Percentiles rank a stretch among this genome's conserved stretches.
phyloP scores from a whole-genome alignment of 2,113 vertebrate species.

The Rhynchopsitta pachyrhyncha region DNA sequence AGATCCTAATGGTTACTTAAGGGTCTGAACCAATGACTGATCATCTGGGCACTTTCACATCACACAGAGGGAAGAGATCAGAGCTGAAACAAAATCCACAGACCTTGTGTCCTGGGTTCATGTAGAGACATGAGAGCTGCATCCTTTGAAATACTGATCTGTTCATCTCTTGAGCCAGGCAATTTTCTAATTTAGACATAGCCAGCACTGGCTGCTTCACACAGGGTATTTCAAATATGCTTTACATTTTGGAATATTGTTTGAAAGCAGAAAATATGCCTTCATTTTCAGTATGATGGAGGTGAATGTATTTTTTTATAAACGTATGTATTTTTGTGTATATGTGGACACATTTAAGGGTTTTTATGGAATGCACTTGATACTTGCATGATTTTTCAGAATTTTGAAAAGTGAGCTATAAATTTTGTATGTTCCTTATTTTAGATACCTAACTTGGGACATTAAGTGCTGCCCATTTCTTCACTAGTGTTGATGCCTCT shows the following conservation, averaged over 20 bases:
- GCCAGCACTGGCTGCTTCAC: background rate
- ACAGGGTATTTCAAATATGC: background rate
- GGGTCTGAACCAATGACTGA: fast-evolving
- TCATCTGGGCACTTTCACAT: background rate
- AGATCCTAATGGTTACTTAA: background rate
- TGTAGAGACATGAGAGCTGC: background rate
- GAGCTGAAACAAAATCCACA: background rate
- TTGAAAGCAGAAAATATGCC: background rate
- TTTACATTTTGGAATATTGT: background rate
- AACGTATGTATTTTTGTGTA: background rate
- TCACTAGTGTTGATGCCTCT: background rate
- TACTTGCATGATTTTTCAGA: background rate
- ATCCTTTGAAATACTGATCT: background rate
- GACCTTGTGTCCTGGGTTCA: background rate
- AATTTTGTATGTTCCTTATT: background rate
- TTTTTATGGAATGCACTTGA: background rate
- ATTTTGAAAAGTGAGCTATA: background rate
- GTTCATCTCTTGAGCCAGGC: background rate
- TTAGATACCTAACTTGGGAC: background rate
- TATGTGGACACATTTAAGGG: background rate
- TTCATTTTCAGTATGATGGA: background rate
- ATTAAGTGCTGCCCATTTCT: background rate
- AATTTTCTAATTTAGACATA: background rate
- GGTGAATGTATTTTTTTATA: background rate
- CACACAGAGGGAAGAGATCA: background rate